A percentile compares a stretch with the other conserved stretches of the same genome.
Conservation (phyloP, 2,797 vertebrate genomes). For the Garrulus glandarius region DNA sequence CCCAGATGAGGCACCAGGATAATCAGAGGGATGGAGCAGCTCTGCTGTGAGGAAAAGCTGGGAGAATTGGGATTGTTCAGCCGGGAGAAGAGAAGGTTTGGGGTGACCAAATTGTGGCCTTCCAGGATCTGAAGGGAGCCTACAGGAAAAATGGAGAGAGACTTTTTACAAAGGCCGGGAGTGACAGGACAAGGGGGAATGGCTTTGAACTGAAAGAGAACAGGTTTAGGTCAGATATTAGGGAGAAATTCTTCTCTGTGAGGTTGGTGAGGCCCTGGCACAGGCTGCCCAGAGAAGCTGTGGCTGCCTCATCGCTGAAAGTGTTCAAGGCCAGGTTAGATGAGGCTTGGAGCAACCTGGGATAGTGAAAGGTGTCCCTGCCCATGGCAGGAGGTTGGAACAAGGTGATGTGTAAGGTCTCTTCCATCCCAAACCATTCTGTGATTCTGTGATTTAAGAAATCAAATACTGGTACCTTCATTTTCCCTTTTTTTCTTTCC, state of each 20-base stretch:
- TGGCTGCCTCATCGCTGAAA: not conserved
- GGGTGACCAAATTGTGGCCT: not conserved
- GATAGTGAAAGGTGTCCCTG: not conserved
- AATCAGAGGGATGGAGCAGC: not conserved
- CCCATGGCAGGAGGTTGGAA: fast-evolving
- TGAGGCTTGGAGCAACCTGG: fast-evolving
- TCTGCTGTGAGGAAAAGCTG: not conserved
- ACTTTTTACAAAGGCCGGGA: not conserved
- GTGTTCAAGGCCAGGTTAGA: not conserved
- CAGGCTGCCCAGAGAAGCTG: not conserved
- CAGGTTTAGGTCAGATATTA: not conserved
- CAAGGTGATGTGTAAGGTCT: not conserved
- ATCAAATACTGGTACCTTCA: not conserved
- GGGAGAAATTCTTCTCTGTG: not conserved
- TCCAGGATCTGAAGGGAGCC: not conserved
- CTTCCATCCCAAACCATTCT: not conserved
- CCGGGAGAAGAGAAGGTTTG: not conserved
- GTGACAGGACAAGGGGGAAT: not conserved
- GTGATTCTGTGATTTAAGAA: not conserved
- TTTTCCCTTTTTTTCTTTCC: not conserved
- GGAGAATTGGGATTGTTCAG: fast-evolving
- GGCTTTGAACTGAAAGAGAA: not conserved
- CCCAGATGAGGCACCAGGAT: not conserved
- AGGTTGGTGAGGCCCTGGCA: not conserved
- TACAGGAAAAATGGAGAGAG: not conserved